These are phyloP conservation scores for Peromyscus leucopus DNA, from an alignment of 2,113 vertebrate species.

Conservation along the genomic window DNA sequence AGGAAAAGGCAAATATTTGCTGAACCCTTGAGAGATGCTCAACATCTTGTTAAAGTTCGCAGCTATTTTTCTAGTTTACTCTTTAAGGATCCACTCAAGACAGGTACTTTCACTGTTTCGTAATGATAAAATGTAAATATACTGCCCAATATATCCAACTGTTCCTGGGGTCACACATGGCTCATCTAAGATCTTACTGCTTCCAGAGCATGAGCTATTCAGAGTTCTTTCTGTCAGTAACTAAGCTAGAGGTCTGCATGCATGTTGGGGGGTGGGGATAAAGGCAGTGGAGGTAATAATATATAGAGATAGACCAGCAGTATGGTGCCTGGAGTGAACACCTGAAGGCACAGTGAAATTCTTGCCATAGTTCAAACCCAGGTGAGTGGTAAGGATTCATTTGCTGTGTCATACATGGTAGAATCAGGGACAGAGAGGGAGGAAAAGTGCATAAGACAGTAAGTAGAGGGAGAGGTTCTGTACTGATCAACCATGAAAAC, in stretches of 20 bases:
- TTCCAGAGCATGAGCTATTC: background rate
- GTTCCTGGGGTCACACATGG: background rate
- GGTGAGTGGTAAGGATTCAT: background rate
- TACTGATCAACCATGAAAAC: too few relatives aligned
- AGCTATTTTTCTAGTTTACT: background rate
- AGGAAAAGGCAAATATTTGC: slow-evolving; percentile 6
- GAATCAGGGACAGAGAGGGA: background rate
- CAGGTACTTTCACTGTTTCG: background rate
- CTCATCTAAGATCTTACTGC: background rate
- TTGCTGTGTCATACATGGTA: too few relatives aligned
- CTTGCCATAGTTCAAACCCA: background rate
- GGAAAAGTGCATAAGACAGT: rapidly evolving
- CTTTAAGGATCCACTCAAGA: background rate
- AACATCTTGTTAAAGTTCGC: background rate
- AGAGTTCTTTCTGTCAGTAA: background rate
- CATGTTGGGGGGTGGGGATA: background rate
- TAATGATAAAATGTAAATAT: background rate
- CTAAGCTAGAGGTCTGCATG: background rate
- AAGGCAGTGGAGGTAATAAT: background rate
- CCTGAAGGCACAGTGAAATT: too few relatives aligned
- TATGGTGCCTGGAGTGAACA: background rate
- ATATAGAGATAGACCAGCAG: background rate
- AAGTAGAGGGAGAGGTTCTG: background rate
- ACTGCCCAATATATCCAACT: background rate
- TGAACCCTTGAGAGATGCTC: background rate